Conservation (phyloP, 1,140 invertebrate species). For the Anastrepha ludens region DNA sequence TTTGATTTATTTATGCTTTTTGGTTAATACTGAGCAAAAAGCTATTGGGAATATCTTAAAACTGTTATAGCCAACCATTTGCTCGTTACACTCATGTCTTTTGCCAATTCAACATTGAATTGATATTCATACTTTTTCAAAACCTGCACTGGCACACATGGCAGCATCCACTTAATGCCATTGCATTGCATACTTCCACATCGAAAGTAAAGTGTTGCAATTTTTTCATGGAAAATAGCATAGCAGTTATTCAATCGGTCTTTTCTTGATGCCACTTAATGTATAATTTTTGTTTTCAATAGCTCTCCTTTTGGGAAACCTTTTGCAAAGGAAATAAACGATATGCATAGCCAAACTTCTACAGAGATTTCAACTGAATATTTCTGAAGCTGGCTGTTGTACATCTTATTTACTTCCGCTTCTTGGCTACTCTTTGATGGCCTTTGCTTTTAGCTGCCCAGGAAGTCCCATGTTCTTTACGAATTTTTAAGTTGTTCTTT, state of each 20-base stretch:
- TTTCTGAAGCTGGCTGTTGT: not conserved
- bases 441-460: not conserved
- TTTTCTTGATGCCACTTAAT: constrained; percentile 28
- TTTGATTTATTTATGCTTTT: constrained; percentile 35
- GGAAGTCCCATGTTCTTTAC: not conserved
- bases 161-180: not conserved
- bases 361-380: not conserved
- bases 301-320: not conserved
- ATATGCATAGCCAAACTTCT: not conserved
- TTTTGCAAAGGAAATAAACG: not conserved
- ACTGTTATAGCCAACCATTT: constrained; percentile 8
- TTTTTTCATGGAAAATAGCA: not conserved
- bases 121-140: constrained; percentile 23
- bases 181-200: not conserved
- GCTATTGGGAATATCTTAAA: constrained; percentile 2
- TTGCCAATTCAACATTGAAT: constrained; percentile 12
- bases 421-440: not conserved
- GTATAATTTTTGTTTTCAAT: constrained; percentile 22
- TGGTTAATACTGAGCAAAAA: not conserved
- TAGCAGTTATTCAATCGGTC: constrained; percentile 8
- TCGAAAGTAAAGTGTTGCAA: not conserved
- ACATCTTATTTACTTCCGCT: constrained; percentile 26
- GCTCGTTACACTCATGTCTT: not conserved
- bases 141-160: not conserved
- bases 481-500: too few species aligned